A percentile compares a stretch with the other conserved stretches of the same genome.
These are phyloP conservation scores for Cassiopea andromeda DNA, from an alignment of 30 jellyfish, hydroid and myxozoan genomes.

Conservation along the genomic window DNA sequence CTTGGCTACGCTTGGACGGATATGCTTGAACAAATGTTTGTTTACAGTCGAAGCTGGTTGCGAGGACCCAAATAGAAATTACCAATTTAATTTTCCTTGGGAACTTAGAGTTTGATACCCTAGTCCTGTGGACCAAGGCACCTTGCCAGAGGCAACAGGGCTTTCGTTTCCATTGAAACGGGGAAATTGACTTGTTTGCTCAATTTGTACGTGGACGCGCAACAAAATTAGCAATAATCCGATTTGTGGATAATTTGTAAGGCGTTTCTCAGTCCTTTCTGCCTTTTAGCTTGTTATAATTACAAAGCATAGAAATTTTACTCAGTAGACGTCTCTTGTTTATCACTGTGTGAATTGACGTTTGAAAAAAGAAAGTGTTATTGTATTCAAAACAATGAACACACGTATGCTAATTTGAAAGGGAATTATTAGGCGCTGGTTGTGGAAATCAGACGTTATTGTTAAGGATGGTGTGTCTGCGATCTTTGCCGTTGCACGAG, in stretches of 20 bases:
- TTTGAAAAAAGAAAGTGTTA: neutral
- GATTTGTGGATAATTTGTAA: constrained; percentile 3
- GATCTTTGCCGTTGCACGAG: neutral
- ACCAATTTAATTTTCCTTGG: neutral
- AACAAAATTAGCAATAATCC: neutral
- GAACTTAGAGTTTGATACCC: neutral
- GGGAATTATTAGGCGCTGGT: constrained; percentile 3
- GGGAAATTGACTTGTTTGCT: neutral
- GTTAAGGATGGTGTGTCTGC: neutral
- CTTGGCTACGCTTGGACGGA: neutral
- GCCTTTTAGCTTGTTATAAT: neutral
- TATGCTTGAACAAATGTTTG: neutral
- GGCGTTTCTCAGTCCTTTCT: neutral
- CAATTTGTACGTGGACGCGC: neutral
- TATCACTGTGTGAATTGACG: neutral
- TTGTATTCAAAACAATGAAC: neutral
- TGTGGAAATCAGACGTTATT: constrained; percentile 27
- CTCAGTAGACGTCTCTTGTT: neutral
- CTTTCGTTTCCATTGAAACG: neutral
- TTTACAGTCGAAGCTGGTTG: neutral
- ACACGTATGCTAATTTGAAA: constrained; percentile 7
- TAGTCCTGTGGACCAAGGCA: neutral
- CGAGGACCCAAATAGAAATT: neutral
- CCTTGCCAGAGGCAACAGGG: neutral
- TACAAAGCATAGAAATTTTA: neutral